A percentile compares a stretch with the other conserved stretches of the same genome.
Conservation (phyloP, 2,113 vertebrate genomes). For the Bufo gargarizans region DNA sequence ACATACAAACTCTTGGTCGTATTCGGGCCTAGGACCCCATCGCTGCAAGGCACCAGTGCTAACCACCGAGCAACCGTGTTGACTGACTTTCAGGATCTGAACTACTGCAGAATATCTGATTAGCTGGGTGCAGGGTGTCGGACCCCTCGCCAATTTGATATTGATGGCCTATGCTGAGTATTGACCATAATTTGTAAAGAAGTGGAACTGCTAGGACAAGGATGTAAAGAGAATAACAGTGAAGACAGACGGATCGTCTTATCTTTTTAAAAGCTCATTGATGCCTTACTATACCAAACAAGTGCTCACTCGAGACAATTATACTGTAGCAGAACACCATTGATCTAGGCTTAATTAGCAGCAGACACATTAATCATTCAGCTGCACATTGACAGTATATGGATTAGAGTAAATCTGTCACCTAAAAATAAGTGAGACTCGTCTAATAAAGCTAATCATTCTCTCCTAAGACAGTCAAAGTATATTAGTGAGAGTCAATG, state of each 20-base stretch:
- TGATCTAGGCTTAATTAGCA: conserved; percentile 2
- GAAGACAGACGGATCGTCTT: background rate
- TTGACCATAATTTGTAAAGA: too few species aligned
- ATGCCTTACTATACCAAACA: background rate
- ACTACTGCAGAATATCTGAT: too few species aligned
- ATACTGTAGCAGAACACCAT: background rate
- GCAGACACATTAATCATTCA: conserved; percentile 22
- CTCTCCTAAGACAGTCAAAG: background rate
- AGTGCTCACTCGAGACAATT: background rate
- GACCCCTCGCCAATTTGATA: too few species aligned
- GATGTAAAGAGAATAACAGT: background rate
- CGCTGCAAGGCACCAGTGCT: too few species aligned
- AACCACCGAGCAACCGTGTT: too few species aligned
- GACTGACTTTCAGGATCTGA: too few species aligned
- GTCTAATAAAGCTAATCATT: conserved; percentile 19
- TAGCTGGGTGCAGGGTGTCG: too few species aligned
- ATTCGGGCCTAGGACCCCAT: too few species aligned
- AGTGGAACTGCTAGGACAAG: background rate
- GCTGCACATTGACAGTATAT: background rate
- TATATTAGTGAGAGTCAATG: background rate
- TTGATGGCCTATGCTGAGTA: too few species aligned
- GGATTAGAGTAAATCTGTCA: conserved; percentile 25
- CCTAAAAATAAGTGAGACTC: background rate
- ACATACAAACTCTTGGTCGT: too few species aligned
- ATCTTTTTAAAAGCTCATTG: background rate